Percentiles rank a stretch among this genome's conserved stretches.
Evolutionary conservation across 2,797 vertebrate species (phyloP).

Genomic region (Oceanodroma leucorhoa): DNA sequence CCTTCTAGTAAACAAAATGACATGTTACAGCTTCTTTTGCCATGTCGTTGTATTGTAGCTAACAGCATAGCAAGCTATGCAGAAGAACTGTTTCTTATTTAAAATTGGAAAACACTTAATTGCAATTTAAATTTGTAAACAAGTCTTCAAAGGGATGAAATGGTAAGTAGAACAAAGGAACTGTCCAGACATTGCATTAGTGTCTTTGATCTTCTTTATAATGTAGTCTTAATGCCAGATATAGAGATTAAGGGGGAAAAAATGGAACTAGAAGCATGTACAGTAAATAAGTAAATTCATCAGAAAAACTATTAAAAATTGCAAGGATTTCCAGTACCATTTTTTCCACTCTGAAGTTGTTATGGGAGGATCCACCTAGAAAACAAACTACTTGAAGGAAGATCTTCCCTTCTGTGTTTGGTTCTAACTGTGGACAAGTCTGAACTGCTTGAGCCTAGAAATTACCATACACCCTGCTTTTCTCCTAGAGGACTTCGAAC

Average conservation of each 20-base stretch:
- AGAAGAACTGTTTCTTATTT: background rate
- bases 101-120: background rate
- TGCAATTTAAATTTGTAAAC: slow-evolving; percentile 39
- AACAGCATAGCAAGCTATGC: background rate
- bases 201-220: slow-evolving; percentile 47
- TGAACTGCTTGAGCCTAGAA: background rate
- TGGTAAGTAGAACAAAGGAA: slow-evolving; percentile 45
- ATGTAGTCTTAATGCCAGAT: background rate
- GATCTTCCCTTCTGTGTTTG: background rate
- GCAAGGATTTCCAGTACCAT: background rate
- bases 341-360: background rate
- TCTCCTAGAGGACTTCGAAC: background rate
- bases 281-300: background rate
- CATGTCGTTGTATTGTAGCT: background rate
- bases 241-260: background rate
- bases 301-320: background rate
- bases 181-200: slow-evolving; percentile 29
- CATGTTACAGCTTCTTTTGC: background rate
- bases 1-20: background rate
- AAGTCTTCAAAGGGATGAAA: slow-evolving; percentile 36
- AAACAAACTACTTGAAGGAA: background rate
- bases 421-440: background rate
- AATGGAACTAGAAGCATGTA: background rate
- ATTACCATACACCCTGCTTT: background rate
- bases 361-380: background rate